Evolutionary conservation across 2,888 invertebrate genomes (phyloP).

Genomic region (Itoplectis maculator): DNA sequence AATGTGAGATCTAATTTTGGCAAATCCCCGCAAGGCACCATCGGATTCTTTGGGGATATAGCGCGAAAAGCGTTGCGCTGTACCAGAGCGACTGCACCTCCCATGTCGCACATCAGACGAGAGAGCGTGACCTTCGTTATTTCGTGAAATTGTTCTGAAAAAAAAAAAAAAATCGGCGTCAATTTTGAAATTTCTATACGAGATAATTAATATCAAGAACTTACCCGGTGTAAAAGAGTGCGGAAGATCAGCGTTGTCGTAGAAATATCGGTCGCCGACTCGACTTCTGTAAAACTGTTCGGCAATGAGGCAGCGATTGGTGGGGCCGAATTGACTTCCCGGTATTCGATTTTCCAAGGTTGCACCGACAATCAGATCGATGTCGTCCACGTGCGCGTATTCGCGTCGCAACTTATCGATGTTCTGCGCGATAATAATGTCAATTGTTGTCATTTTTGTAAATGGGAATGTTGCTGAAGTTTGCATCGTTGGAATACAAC

Average conservation of each 20-base stretch:
- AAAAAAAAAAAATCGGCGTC: background rate
- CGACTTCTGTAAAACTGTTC: conserved; percentile 86
- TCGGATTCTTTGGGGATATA: conserved; percentile 81
- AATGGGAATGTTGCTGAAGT: no score
- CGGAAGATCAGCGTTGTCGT: conserved; percentile 78
- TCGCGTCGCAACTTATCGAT: conserved; percentile 78
- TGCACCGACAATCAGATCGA: conserved; percentile 86
- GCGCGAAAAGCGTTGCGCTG: conserved; percentile 86
- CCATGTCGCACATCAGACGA: conserved; percentile 84
- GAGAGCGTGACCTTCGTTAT: conserved; percentile 83
- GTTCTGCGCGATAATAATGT: conserved; percentile 79
- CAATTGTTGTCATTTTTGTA: no score
- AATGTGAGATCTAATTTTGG: conserved; percentile 82
- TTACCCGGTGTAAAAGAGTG: conserved; percentile 79
- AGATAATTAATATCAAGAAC: background rate
- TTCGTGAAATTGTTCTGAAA: conserved; percentile 83
- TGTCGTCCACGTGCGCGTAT: conserved; percentile 85
- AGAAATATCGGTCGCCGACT: conserved; percentile 86
- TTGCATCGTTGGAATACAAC: no score
- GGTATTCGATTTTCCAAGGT: conserved; percentile 84
- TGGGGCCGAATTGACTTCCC: conserved; percentile 85
- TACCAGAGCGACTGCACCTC: conserved; percentile 81
- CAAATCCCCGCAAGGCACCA: conserved; percentile 81
- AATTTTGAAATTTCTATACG: background rate
- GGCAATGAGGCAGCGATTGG: conserved; percentile 85